These are phyloP conservation scores for Phymorhynchus buccinoides DNA, from an alignment of 1,140 invertebrate genomes.

Conservation along the genomic window DNA sequence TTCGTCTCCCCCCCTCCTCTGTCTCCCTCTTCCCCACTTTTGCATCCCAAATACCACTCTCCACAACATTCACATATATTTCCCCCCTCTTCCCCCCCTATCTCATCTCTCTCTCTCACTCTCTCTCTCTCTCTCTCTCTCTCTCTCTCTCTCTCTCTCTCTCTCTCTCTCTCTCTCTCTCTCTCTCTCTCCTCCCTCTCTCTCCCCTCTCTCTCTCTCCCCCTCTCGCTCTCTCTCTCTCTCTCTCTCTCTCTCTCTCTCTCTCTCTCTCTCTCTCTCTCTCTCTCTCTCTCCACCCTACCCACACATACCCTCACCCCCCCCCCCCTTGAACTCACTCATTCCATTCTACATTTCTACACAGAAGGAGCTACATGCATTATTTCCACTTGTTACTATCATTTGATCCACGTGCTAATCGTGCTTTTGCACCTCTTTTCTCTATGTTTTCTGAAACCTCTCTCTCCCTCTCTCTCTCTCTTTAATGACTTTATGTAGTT, in stretches of 20 bases:
- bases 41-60: neutral
- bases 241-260: neutral
- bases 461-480: no score
- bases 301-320: neutral
- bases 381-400: no score
- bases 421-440: no score
- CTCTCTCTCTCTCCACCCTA: neutral
- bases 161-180: neutral
- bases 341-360: neutral
- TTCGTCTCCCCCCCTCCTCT: no score
- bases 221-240: neutral
- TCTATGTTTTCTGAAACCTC: no score
- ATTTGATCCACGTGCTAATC: no score
- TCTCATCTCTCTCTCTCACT: neutral
- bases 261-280: neutral
- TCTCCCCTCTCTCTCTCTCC: neutral
- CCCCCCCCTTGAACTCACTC: neutral
- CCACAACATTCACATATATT: no score
- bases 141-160: neutral
- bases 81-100: neutral
- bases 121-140: neutral
- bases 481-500: no score
- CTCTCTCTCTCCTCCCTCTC: no score
- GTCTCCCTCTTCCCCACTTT: no score
- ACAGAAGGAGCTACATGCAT: no score